Conservation (phyloP, 2,113 vertebrate species). For the Arothron firmamentum region DNA sequence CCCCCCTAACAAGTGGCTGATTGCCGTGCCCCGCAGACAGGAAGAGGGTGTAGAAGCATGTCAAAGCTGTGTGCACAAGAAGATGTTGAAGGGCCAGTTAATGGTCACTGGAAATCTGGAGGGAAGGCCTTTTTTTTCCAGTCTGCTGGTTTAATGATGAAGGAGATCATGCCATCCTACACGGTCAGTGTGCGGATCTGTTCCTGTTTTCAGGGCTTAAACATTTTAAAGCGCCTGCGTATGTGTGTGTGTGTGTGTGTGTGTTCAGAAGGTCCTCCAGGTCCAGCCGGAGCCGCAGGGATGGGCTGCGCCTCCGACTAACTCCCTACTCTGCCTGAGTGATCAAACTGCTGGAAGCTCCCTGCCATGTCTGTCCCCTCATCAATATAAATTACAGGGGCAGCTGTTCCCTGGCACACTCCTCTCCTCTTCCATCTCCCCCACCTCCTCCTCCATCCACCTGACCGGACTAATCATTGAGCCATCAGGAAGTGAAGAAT, state of each 20-base stretch:
- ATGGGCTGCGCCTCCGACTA: constrained; percentile 57
- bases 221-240: constrained; percentile 33
- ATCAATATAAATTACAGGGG: constrained; percentile 79
- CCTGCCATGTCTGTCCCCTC: constrained; percentile 65
- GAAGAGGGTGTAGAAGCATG: constrained; percentile 45
- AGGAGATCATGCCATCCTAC: constrained; percentile 42
- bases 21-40: constrained; percentile 64
- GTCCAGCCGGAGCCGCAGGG: constrained; percentile 58
- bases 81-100: constrained; percentile 66
- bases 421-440: constrained; percentile 7
- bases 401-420: constrained; percentile 73
- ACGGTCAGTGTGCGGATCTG: constrained; percentile 45
- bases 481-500: constrained; percentile 62
- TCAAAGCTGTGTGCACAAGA: constrained; percentile 56
- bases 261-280: constrained; percentile 51
- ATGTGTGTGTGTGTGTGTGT: constrained; percentile 54
- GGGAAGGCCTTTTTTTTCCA: constrained; percentile 43
- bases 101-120: constrained; percentile 59
- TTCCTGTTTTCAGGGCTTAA: constrained; percentile 51
- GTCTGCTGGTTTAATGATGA: constrained; percentile 65
- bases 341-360: constrained; percentile 75
- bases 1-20: constrained; percentile 65
- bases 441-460: constrained; percentile 28
- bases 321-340: constrained; percentile 71
- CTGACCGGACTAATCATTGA: constrained; percentile 46